Evolutionary conservation across 1,140 invertebrate genomes (phyloP).

Genomic region (Rhyzopertha dominica): DNA sequence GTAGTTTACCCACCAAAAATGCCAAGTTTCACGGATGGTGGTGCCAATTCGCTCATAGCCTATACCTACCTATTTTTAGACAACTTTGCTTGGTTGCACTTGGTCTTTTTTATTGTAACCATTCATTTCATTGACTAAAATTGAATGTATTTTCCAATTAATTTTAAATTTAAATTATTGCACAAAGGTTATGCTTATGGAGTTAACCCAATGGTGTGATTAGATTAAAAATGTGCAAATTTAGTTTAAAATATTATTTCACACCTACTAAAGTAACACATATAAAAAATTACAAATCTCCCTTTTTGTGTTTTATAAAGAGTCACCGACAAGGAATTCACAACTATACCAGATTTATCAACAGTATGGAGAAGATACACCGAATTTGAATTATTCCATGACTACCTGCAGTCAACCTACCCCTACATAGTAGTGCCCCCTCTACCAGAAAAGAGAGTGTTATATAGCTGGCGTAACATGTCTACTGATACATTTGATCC

Average conservation of each 20-base stretch:
- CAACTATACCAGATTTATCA: conserved; percentile 56
- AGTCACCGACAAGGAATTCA: conserved; percentile 66
- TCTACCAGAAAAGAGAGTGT: conserved; percentile 74
- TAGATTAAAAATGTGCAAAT: neutral
- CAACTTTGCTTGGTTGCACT: neutral
- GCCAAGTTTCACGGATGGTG: too few relatives aligned
- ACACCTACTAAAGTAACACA: neutral
- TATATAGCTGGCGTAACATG: conserved; percentile 75
- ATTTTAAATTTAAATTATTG: neutral
- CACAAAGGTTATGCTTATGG: neutral
- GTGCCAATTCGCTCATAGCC: conserved; percentile 11
- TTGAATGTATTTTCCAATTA: neutral
- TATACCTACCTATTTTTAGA: neutral
- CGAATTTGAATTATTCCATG: conserved; percentile 75
- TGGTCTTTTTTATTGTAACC: too few relatives aligned
- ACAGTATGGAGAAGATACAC: conserved; percentile 77
- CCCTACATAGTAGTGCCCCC: conserved; percentile 74
- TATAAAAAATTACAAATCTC: neutral
- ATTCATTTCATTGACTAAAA: neutral
- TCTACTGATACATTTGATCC: conserved; percentile 76
- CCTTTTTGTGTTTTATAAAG: conserved; percentile 50
- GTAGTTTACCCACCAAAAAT: too few relatives aligned
- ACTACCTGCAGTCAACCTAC: conserved; percentile 71
- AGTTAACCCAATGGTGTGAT: neutral
- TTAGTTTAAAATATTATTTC: conserved; percentile 11